Base-by-base conservation (phyloP, 2,797 vertebrate species). In the Thripadectes ignobilis region DNA sequence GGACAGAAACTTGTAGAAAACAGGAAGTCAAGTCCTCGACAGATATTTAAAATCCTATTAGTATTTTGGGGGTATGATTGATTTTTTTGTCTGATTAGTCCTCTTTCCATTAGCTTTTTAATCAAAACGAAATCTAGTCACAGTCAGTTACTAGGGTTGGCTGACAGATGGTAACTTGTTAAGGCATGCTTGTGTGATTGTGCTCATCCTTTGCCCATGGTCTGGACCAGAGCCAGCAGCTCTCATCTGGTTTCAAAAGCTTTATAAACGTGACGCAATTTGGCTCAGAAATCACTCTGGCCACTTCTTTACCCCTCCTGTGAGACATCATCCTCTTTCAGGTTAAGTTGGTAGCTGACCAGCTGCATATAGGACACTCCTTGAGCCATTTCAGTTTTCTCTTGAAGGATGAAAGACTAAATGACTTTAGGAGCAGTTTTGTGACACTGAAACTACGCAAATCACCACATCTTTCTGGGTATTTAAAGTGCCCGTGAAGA, bases 51-150 rank as follows among this genome's bases (percentile, higher is more conserved):
- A 91, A 89, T 57, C 27, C 39, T 36, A 4, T 55, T 91, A 51
- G 54, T 66, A 88, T 83, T 80, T 18, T 85, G 29, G 23, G 16
- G 21, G 89, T 73, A 57, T 73, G 63, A 95, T 46, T 67, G 23
- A 57, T 67, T 80, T 94, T 94, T 88, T 82, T 1, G 29, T 82
- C 92, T 86, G 72, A 77, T 88, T 93, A 88, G 62, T 75, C 69
- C 24, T 41, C 39, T 86, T 93, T 84, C 83, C 73, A 48, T 92
- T 84, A 84, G 54, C n/a, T 81, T 91, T 95, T 90, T 90, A 92
- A 93, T 92, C 80, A 84, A 90, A 93, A 95, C 30, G 15, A 94
- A 90, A 95, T 84, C 62, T 86, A 90, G 95, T 88, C 76, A 54
- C 52, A 75, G 58, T 26, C 46, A 43, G 59, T 74, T 74, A 80